phyloP scores from a whole-genome alignment of 2,888 invertebrate genomes.

The Leptarthrus brevirostris region DNA sequence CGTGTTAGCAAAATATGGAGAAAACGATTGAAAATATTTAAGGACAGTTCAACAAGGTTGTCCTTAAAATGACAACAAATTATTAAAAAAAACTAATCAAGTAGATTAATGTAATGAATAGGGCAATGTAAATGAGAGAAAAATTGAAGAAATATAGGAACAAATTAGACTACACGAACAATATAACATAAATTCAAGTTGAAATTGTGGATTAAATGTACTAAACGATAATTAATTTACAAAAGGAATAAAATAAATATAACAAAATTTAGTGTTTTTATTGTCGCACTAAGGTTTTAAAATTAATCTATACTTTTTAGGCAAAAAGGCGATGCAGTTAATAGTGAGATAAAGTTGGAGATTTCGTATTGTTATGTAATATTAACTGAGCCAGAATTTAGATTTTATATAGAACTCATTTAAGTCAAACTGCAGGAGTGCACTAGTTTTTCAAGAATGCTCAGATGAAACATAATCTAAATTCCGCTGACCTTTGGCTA shows the following conservation, averaged over 20 bases:
- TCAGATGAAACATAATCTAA: too few species aligned
- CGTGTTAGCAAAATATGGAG: neutral
- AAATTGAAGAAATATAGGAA: constrained; percentile 14
- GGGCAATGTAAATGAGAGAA: constrained; percentile 24
- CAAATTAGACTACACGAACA: constrained; percentile 21
- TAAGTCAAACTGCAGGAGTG: too few species aligned
- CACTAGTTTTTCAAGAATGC: too few species aligned
- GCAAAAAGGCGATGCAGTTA: too few species aligned
- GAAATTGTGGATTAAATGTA: constrained; percentile 30
- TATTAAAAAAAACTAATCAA: constrained; percentile 11
- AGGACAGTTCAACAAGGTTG: neutral
- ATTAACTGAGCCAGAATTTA: too few species aligned
- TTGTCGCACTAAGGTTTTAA: too few species aligned
- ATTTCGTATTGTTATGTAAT: too few species aligned
- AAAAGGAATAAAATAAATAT: constrained; percentile 34
- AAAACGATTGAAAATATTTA: neutral
- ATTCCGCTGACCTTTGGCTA: too few species aligned
- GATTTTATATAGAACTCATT: too few species aligned
- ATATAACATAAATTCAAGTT: constrained; percentile 26
- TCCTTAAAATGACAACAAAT: constrained; percentile 24
- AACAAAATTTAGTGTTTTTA: neutral
- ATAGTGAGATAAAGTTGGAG: too few species aligned
- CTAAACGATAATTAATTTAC: constrained; percentile 30
- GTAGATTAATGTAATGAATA: constrained; percentile 12
- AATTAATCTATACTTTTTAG: too few species aligned